Conservation (phyloP, 2,113 vertebrate species). For the Uria aalge region DNA sequence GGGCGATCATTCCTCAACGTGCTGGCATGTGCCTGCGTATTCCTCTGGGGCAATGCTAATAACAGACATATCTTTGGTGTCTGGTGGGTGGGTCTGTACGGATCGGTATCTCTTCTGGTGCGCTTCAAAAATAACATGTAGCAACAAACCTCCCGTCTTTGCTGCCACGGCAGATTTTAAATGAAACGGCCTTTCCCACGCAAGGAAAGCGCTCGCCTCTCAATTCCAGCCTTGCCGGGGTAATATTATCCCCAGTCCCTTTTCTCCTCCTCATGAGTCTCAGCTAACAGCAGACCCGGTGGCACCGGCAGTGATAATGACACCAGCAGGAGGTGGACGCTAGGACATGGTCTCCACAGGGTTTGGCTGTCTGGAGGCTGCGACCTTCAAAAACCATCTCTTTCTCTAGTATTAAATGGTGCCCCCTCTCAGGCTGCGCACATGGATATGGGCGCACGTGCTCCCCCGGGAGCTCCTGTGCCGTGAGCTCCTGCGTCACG, state of each 20-base stretch:
- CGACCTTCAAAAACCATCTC: neutral
- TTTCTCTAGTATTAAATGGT: neutral
- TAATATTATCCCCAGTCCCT: neutral
- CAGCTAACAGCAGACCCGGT: neutral
- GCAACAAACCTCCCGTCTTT: neutral
- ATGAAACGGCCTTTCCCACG: neutral
- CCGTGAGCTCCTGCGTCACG: neutral
- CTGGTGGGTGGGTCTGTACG: neutral
- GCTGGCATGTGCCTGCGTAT: neutral
- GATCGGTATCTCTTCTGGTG: neutral
- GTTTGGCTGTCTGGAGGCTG: neutral
- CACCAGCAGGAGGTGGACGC: neutral
- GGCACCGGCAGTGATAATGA: neutral
- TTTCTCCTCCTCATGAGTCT: neutral
- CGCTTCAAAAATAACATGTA: neutral
- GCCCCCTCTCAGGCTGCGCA: neutral
- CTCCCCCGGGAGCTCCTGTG: neutral
- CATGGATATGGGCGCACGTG: fast-evolving
- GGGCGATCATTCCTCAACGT: neutral
- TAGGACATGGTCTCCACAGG: neutral
- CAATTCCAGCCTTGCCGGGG: neutral
- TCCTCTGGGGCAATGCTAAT: neutral
- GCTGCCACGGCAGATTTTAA: neutral
- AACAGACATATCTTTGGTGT: neutral
- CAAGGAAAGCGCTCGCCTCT: neutral